Evolutionary conservation across 2,888 invertebrate species (phyloP), one percentile per base, ranked within the genome.

Genomic region (Hetaerina titia): DNA sequence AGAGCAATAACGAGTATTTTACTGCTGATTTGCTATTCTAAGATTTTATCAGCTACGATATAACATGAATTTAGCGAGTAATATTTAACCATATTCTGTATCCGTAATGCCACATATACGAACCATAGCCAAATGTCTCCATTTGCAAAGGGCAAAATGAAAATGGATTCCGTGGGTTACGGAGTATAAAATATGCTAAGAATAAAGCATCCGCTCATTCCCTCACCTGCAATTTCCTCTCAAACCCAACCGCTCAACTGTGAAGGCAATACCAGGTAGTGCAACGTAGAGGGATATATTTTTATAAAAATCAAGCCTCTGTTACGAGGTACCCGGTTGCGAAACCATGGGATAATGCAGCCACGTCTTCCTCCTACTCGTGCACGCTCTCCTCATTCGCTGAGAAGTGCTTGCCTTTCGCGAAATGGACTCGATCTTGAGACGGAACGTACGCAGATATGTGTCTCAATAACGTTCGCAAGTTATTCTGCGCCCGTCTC

Each of bases 361-460:
- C 31, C 81, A 22, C 15, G 81, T 31, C 81, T 81, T 22, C 81
- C 81, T 31, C 4, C 31, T 31, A 31, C 25, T 31, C 19, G 81
- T 15, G 13, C 81, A 15, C 81, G 31, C 81, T 81, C 81, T 31
- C 81, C 25, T 81, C 25, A 81, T 81, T 81, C 81, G 81, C 81
- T 81, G 81, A 81, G 81, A 81, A 81, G 81, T 81, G 81, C 81
- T 81, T 81, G 81, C 9, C 31, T 81, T 31, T 81, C 81, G 81
- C 81, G 25, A 31, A 81, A 81, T 81, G 81, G 81, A 81, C 81
- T 81, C 25, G 31, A 81, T 8, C 69, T 31, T 81, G 31, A 81
- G 81, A 81, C 25, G 81, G 81, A 11, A 31, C 81, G 31, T 31
- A 81, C 11, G 7, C 81, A 31, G 81, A 81, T 13, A 13, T 31